Conservation (phyloP, 2,797 vertebrate genomes). For the Micrastur ruficollis region DNA sequence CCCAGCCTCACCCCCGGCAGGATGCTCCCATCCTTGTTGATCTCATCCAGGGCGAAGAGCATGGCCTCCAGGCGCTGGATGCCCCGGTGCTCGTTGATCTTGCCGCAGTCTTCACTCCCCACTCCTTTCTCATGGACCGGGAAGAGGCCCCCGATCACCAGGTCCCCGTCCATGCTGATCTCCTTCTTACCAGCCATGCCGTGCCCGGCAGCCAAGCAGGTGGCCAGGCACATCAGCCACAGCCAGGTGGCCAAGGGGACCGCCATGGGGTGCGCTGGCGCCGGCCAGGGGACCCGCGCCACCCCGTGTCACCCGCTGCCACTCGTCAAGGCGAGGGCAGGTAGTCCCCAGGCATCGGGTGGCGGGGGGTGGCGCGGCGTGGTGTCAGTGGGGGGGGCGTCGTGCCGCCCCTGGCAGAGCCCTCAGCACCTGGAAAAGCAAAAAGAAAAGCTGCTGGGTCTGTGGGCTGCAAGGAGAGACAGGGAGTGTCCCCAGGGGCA, state of each 20-base stretch:
- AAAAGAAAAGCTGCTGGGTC: neutral
- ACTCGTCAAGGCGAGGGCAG: neutral
- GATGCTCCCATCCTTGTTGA: slow-evolving; percentile 88
- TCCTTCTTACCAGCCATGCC: slow-evolving; percentile 83
- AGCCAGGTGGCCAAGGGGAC: slow-evolving; percentile 68
- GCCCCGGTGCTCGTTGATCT: slow-evolving; percentile 91
- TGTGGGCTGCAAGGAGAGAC: fast-evolving
- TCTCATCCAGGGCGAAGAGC: slow-evolving; percentile 93
- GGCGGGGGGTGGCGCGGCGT: neutral
- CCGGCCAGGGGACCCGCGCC: neutral
- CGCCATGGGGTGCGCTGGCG: slow-evolving; percentile 39
- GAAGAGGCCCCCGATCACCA: slow-evolving; percentile 95
- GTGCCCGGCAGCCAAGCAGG: slow-evolving; percentile 71
- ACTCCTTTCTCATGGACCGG: slow-evolving; percentile 94
- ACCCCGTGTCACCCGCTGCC: neutral
- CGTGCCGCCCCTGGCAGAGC: neutral
- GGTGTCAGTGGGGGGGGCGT: neutral
- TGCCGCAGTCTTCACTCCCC: slow-evolving; percentile 89
- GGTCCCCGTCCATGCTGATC: slow-evolving; percentile 90
- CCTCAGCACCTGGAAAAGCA: neutral
- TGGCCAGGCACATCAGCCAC: slow-evolving; percentile 76
- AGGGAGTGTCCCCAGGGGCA: neutral
- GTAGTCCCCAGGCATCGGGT: neutral
- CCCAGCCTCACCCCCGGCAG: slow-evolving; percentile 91
- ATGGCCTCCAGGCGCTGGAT: slow-evolving; percentile 98